Evolutionary conservation across 2,888 invertebrate species (phyloP).

Genomic region (Sesamia inferens): DNA sequence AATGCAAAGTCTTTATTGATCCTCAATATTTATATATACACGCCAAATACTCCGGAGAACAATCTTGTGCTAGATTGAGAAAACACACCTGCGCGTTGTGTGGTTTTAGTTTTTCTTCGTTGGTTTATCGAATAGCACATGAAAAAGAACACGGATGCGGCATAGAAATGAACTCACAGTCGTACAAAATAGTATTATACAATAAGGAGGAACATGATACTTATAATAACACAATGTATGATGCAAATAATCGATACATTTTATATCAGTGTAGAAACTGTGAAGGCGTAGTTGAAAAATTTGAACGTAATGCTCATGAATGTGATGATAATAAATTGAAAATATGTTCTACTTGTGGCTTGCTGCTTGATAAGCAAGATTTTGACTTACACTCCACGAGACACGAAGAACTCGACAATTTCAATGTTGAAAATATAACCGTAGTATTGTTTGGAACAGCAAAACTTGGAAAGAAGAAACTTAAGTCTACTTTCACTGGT

Average conservation of each 20-base stretch:
- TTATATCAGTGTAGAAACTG: slow-evolving; percentile 81
- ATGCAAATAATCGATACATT: slow-evolving; percentile 66
- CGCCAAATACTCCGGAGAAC: slow-evolving; percentile 55
- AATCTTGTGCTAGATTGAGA: slow-evolving; percentile 65
- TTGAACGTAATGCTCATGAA: slow-evolving; percentile 62
- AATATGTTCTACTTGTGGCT: slow-evolving; percentile 75
- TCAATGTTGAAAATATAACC: slow-evolving; percentile 73
- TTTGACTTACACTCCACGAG: slow-evolving; percentile 71
- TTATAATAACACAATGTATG: slow-evolving; percentile 67
- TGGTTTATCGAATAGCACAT: slow-evolving; percentile 67
- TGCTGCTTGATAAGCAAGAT: slow-evolving; percentile 69
- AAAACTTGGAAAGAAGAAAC: slow-evolving; percentile 35
- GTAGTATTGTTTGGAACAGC: slow-evolving; percentile 75
- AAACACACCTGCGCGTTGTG: slow-evolving; percentile 75
- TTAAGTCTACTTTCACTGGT: slow-evolving; percentile 70
- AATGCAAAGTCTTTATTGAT: slow-evolving; percentile 74
- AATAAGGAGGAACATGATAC: slow-evolving; percentile 72
- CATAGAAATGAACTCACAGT: slow-evolving; percentile 61
- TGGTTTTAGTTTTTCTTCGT: slow-evolving; percentile 72
- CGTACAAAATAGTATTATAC: slow-evolving; percentile 75
- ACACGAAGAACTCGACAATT: slow-evolving; percentile 73
- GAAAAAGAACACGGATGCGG: slow-evolving; percentile 70
- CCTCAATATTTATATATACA: slow-evolving; percentile 71
- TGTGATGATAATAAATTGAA: slow-evolving; percentile 69
- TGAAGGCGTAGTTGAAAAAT: slow-evolving; percentile 72